Conservation (phyloP, 2,888 invertebrate species). For the Stenodema calcarata region DNA sequence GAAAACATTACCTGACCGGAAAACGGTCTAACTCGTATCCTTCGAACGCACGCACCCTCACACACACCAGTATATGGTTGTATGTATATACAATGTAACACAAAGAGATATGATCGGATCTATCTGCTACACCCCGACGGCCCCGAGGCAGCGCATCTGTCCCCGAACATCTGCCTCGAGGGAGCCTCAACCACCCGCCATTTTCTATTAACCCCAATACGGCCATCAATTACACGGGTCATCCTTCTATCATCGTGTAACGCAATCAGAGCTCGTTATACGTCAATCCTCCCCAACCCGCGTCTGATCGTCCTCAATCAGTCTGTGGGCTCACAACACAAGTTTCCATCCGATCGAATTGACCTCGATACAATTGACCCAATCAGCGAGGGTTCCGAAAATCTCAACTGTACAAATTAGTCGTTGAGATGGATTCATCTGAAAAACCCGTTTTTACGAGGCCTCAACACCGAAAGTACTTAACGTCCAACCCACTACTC, state of each 20-base stretch:
- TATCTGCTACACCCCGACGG: background rate
- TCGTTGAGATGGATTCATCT: background rate
- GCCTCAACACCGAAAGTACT: background rate
- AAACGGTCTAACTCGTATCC: background rate
- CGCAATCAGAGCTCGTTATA: conserved; percentile 48
- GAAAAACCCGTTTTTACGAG: background rate
- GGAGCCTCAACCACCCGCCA: conserved; percentile 44
- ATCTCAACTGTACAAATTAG: background rate
- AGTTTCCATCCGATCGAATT: conserved; percentile 18
- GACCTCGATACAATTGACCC: conserved; percentile 42
- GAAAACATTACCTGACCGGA: background rate
- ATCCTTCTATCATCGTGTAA: conserved; percentile 35
- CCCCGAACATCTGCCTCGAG: conserved; percentile 29
- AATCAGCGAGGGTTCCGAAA: conserved; percentile 17
- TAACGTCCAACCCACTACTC: too few relatives aligned
- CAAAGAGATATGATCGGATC: background rate
- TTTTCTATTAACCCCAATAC: conserved; percentile 53
- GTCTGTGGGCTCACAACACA: background rate
- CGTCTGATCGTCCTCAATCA: conserved; percentile 38
- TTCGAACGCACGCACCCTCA: background rate
- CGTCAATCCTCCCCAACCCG: background rate
- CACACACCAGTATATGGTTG: background rate
- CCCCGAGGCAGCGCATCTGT: conserved; percentile 29
- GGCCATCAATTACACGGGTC: conserved; percentile 51
- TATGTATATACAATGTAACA: background rate